Base-by-base conservation (phyloP, 2,113 vertebrate genomes). In the Turnix velox region DNA sequence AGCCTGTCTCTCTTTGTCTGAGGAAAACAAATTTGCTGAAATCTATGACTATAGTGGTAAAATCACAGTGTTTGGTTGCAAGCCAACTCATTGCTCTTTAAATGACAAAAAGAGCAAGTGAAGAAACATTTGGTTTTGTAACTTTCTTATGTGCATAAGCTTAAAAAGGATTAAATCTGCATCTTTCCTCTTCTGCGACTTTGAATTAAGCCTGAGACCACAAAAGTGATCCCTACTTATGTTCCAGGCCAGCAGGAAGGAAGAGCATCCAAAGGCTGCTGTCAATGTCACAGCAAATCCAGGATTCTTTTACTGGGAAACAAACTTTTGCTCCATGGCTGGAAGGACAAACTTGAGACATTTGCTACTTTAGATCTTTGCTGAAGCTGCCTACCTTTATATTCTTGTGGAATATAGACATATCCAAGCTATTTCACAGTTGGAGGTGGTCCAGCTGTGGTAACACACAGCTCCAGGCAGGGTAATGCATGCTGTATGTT, bases 1-100 rank as follows among this genome's bases (percentile, higher is more conserved):
- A 95, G 66, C 58, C 54, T 91, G 74, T 85, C 84, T 96, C 23
- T 69, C 58, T 92, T 93, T 95, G 74, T 92, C 74, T 89, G 30
- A 63, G 68, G 74, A 94, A 93, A 96, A 95, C 54, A 85, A 84
- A 91, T 93, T 93, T 93, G 46, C 84, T 92, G 84, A 87, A 93
- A 89, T 91, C 92, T 96, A 87, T 3, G 3, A 73, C 84, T 39
- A 17, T 27, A 69, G 74, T 83, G 49, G 84, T 87, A 94, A 95
- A 91, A 91, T 85, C 63, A 62, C 25, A 51, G 59, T 51, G 61
- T 87, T 93, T 93, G 51, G 39, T 93, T 85, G 39, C 82, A 91
- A 0, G 63, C 87, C 93, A 95, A 4, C 55, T 76, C 76, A 43
- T 84, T 83, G 67, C 59, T 83, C 11, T 51, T 85, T 83, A 73